phyloP scores from a whole-genome alignment of 1,140 invertebrate genomes.

The Drosophila rhopaloa region DNA sequence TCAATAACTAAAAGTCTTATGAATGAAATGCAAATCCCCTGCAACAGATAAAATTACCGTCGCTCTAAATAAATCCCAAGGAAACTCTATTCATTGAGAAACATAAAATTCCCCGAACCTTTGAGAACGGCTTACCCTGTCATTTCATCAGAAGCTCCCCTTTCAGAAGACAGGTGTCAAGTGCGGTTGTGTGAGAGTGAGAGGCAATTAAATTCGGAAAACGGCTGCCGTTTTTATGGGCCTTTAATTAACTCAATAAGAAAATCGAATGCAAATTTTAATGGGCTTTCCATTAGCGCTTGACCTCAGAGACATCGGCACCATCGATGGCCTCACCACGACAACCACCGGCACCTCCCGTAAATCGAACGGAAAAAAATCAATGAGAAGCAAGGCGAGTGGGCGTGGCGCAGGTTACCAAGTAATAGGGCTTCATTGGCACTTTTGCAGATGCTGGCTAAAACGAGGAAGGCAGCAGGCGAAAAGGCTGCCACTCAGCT shows the following conservation, averaged over 20 bases:
- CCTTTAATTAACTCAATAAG: conserved; percentile 70
- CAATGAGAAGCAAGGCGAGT: conserved; percentile 52
- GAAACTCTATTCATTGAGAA: not conserved
- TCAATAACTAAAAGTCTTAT: not conserved
- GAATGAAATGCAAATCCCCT: conserved; percentile 25
- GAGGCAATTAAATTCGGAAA: conserved; percentile 39
- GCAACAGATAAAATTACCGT: conserved; percentile 12
- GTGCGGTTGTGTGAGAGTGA: conserved; percentile 30
- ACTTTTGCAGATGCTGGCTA: conserved; percentile 53
- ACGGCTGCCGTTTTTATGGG: conserved; percentile 20
- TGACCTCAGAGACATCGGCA: conserved; percentile 63
- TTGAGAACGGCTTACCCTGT: conserved; percentile 12
- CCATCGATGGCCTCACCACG: not conserved
- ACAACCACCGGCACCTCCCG: not conserved
- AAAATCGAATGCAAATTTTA: conserved; percentile 65
- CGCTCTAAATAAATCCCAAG: not conserved
- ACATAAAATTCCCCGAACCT: conserved; percentile 1
- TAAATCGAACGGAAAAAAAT: conserved; percentile 61
- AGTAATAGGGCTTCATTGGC: conserved; percentile 72
- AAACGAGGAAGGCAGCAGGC: conserved; percentile 5
- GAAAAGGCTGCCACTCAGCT: conserved; percentile 20
- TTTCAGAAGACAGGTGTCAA: conserved; percentile 47
- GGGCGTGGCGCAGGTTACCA: conserved; percentile 45
- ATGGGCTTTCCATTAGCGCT: conserved; percentile 65
- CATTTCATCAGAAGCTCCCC: conserved; percentile 17